These are phyloP conservation scores for Phocoena sinus DNA, from an alignment of 2,113 vertebrate genomes.

Conservation along the genomic window DNA sequence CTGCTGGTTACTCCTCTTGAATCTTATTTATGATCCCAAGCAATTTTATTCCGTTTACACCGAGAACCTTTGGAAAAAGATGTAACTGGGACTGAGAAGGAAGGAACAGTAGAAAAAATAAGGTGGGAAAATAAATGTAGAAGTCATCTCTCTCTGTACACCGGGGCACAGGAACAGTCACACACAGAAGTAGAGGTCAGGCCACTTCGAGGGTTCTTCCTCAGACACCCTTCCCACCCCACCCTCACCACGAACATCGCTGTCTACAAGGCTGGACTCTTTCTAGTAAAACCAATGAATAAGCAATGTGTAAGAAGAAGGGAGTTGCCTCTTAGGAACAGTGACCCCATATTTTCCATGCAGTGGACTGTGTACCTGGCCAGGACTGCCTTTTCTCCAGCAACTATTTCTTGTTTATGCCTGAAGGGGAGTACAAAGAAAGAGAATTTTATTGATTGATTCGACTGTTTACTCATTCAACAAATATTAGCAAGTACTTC, in stretches of 20 bases:
- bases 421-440: background rate
- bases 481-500: background rate
- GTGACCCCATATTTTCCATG: background rate
- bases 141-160: background rate
- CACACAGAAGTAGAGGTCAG: background rate
- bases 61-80: background rate
- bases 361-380: background rate
- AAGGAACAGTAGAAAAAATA: background rate
- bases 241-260: accelerated
- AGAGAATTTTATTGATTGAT: background rate
- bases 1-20: constrained; percentile 36
- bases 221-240: too few species aligned
- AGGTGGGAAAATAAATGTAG: background rate
- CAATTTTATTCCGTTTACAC: constrained; percentile 49
- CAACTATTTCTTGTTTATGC: background rate
- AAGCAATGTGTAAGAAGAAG: background rate
- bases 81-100: background rate
- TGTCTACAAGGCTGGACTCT: background rate
- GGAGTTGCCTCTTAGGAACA: accelerated
- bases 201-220: background rate
- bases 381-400: background rate
- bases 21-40: constrained; percentile 63
- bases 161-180: background rate
- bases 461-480: background rate
- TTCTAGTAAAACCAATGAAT: background rate